These are phyloP conservation scores for Patiria miniata DNA, from an alignment of 35 echinoderm and acorn worm species.

Conservation along the genomic window DNA sequence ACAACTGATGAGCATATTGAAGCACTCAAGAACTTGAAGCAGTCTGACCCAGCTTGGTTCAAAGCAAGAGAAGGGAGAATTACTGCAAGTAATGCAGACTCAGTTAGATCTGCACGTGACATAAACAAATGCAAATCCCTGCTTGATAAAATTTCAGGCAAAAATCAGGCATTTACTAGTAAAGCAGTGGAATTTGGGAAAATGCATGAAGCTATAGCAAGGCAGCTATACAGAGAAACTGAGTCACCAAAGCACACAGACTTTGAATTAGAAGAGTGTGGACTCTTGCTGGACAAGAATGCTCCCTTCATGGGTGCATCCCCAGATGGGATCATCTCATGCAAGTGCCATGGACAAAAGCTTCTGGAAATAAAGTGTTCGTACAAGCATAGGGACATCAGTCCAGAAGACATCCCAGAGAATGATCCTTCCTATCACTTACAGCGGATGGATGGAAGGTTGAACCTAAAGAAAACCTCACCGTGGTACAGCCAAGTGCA, in stretches of 20 bases:
- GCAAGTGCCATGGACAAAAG: slow-evolving; percentile 33
- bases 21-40: background rate
- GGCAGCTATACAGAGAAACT: no score
- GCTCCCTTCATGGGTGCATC: slow-evolving; percentile 48
- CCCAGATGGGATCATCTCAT: slow-evolving; percentile 46
- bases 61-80: slow-evolving; percentile 42
- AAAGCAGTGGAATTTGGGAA: no score
- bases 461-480: slow-evolving; percentile 26
- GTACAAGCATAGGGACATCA: slow-evolving; percentile 3
- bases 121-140: no score
- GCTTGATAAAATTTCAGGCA: no score
- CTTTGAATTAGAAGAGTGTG: no score
- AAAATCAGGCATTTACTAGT: no score
- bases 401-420: background rate
- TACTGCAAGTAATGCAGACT: slow-evolving; percentile 48
- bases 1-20: no score
- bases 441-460: background rate
- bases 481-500: slow-evolving; percentile 27
- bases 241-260: no score
- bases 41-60: slow-evolving; percentile 43
- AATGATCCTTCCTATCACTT: slow-evolving; percentile 21
- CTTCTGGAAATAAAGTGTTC: slow-evolving; percentile 21
- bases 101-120: background rate
- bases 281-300: no score
- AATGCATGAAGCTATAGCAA: no score